Base-by-base conservation (phyloP, 2,888 invertebrate genomes). In the Pseudolycoriella hygida region DNA sequence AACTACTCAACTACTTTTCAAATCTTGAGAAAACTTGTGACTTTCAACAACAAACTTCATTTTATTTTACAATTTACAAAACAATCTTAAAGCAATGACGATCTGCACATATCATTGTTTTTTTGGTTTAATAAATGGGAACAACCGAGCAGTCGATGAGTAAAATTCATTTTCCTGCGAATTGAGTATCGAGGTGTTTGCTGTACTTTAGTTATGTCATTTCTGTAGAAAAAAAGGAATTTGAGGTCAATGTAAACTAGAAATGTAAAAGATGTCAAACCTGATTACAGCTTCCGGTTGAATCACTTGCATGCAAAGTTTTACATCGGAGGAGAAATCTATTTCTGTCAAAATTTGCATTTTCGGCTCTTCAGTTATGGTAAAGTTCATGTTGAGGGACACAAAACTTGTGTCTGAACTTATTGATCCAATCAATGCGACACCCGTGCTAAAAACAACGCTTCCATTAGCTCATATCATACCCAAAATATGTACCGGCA, bases 51-150 rank as follows among this genome's bases (percentile, higher is more conserved):
- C n/a, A n/a, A n/a, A n/a, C n/a, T n/a, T n/a, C n/a, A n/a, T n/a
- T 25, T 25, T 25, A 25, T 25, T 25, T 25, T 25, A 25, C 25
- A 25, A 25, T 25, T 25, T 25, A 25, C 25, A 25, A 25, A 25
- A 25, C 25, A 25, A 25, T 8, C 25, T 8, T 25, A 25, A 4
- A 8, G 8, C 25, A 25, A 8, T 25, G 8, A 6, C 25, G 25
- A 25, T 25, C 25, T 71, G 58, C 86, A 87, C 76, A 83, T 80
- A 58, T 80, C 76, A 57, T 80, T 81, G 61, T 86, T 87, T 60
- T 82, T 82, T 52, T 71, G 70, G 60, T 85, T 84, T 37, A 87
- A 69, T 17, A 76, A 74, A 57, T 80, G 83, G 0, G 85, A 83
- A 48, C 67, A 70, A n/a, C 80, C 82, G 4, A 80, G 72, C 14